Base-by-base conservation (phyloP, 2,113 vertebrate genomes). In the Uropsilus gracilis region DNA sequence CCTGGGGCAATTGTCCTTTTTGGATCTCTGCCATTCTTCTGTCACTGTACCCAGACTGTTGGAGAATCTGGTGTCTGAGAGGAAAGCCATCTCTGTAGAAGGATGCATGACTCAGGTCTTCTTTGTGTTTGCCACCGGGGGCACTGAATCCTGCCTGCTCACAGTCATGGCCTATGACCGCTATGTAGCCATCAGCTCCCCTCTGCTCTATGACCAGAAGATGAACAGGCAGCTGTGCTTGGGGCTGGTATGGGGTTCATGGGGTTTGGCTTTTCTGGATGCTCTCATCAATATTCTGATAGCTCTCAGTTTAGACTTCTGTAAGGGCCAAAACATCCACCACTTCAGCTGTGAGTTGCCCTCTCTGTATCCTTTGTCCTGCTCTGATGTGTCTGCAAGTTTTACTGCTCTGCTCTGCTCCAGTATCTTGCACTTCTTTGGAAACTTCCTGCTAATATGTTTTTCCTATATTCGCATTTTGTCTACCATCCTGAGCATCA, bases 121-220 rank as follows among this genome's bases (percentile, higher is more conserved):
- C 61, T 97, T 98, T 39, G 93, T 96, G 72, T 97, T 97, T 61
- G 89, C 93, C 80, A 91, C 96, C 0, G 97, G 97, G 16, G 96
- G 95, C 34, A 96, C 97, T 2, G 96, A 95, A 20, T 96, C 97
- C 83, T 96, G 97, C 77, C 93, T 97, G 1, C 93, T 97, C 2
- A 18, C 96, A 2, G 95, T 92, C 24, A 97, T 97, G 97, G 97
- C 97, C 30, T 97, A 93, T n/a, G 97, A 97, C 48, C 89, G 95
- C 92, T 96, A 92, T 18, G 88, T 96, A 28, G 96, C 98, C 80
- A 97, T 98, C 76, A 96, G 94, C 14, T 94, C 93, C 5, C 97
- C 97, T 50, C 73, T 98, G 77, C 96, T 94, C 17, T 97, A 97
- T 9, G 75, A 94, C 14, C 76, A 92, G 39, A 89, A 97, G 55